Evolutionary conservation across 2,113 vertebrate species (phyloP).

Genomic region (Neofelis nebulosa): DNA sequence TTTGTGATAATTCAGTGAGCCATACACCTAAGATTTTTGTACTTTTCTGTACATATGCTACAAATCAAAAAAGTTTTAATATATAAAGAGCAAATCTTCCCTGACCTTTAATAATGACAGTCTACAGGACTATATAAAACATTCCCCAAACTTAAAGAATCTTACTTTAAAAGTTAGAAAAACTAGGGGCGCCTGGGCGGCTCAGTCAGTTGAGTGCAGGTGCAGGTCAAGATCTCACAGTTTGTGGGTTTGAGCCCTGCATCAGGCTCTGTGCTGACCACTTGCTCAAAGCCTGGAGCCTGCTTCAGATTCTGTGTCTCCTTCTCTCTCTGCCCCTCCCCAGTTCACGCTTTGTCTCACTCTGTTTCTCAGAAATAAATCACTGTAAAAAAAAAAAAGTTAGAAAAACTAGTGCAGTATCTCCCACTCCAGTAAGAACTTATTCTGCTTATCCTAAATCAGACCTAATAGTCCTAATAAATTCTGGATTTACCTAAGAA

Average conservation of each 20-base stretch:
- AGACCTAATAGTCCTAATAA: not conserved
- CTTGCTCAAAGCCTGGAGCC: too few species aligned
- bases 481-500: conserved; percentile 24
- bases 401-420: conserved; percentile 11
- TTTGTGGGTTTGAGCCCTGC: too few species aligned
- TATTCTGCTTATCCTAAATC: conserved; percentile 39
- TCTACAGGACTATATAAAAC: not conserved
- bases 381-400: too few species aligned
- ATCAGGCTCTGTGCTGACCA: too few species aligned
- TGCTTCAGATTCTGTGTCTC: too few species aligned
- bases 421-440: not conserved
- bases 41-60: not conserved
- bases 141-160: not conserved
- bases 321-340: too few species aligned
- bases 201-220: too few species aligned
- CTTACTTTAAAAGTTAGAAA: conserved; percentile 10
- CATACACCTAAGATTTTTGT: not conserved
- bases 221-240: too few species aligned
- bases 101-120: conserved; percentile 30
- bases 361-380: too few species aligned
- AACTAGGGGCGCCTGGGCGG: too few species aligned
- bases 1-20: conserved; percentile 12
- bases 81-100: conserved; percentile 25
- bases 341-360: too few species aligned
- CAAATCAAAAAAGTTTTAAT: not conserved